Base-by-base conservation (phyloP, 2,113 vertebrate genomes). In the Prinia subflava region DNA sequence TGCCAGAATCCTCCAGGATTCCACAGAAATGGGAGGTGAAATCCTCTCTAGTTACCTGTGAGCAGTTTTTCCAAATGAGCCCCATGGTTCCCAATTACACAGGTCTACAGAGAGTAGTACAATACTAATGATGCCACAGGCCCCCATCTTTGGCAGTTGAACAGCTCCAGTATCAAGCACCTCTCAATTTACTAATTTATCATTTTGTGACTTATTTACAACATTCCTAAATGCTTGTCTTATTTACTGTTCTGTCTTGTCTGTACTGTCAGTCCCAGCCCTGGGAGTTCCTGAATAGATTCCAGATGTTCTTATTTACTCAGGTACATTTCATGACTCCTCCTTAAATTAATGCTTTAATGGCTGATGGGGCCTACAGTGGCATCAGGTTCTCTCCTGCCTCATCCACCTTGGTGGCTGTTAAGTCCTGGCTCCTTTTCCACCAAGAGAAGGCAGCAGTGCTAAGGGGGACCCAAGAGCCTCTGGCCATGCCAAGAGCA, bases 281-380 rank as follows among this genome's bases (percentile, higher is more conserved):
- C 74, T 63, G 74, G 60, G 60, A 90, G 52, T 46, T 87, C 82
- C 82, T 81, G 44, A 92, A 87, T 25, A 20, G 70, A 52, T 73
- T 90, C 91, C 91, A 83, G 91, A 90, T 90, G 86, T 62, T 64
- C 39, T 53, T 88, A 71, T 93, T 81, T 94, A 71, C 30, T 68
- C 92, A 93, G 96, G 94, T 95, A 94, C 57, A 2, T 47, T 52
- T 52, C 31, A 27, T 15, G 49, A 47, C 49, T 68, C 57, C 15
- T 82, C 73, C 59, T 87, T 78, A 28, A 62, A 79, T 93, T 90
- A 64, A 87, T 74, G 79, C 88, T 42, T 83, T 23, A 10, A 30
- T 30, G 49, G 39, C 33, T 78, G 31, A 3, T 0, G 1, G 6
- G 28, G 6, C 37, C 33, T 30, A 11, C 1, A 1, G 41, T 15